A percentile compares a stretch with the other conserved stretches of the same genome.
These are phyloP conservation scores for Heterocephalus glaber DNA, from an alignment of 2,113 vertebrate species.

Conservation along the genomic window DNA sequence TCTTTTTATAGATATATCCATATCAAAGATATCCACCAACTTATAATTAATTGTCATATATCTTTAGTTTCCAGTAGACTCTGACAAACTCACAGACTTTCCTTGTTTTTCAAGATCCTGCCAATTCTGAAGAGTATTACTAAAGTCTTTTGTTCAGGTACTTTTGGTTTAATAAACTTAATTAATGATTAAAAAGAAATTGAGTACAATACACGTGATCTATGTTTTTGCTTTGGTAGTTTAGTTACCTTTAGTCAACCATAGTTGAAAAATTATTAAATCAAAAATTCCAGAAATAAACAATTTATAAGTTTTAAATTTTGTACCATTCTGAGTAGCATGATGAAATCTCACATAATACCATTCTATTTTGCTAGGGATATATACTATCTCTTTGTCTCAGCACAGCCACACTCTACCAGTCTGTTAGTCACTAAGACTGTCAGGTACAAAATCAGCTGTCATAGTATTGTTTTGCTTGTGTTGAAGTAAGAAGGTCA, in stretches of 20 bases:
- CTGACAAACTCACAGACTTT: not conserved
- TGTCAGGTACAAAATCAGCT: not conserved
- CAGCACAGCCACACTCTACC: not conserved
- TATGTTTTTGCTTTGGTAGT: not conserved
- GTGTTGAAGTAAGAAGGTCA: not conserved
- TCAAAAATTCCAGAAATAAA: not conserved
- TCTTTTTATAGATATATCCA: not conserved
- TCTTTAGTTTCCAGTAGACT: not conserved
- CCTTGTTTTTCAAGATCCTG: not conserved
- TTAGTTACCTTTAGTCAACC: not conserved
- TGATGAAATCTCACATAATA: not conserved
- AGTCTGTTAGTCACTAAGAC: not conserved
- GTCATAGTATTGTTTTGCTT: not conserved
- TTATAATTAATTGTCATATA: not conserved
- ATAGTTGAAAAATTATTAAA: not conserved
- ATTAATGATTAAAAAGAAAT: not conserved
- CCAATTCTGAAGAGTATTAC: not conserved
- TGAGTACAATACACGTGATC: not conserved
- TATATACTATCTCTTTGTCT: not conserved
- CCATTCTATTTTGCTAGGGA: not conserved
- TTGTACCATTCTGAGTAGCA: not conserved
- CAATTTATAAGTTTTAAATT: not conserved
- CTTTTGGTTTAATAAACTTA: not conserved
- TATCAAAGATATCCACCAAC: not conserved
- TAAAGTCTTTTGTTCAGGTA: not conserved